Evolutionary conservation across 2,113 vertebrate genomes (phyloP).

Genomic region (Muntiacus reevesi): DNA sequence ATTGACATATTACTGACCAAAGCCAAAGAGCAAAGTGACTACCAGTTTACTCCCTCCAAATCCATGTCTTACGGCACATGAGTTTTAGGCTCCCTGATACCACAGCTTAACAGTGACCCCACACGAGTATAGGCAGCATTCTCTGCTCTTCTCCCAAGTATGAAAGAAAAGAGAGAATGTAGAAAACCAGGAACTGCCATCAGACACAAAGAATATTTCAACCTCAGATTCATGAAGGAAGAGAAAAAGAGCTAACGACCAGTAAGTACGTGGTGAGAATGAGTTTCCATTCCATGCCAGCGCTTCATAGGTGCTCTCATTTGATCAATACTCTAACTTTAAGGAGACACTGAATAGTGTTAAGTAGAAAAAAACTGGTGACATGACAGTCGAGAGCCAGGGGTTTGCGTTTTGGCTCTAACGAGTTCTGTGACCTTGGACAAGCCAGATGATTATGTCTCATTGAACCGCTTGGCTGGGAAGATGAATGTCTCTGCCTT

Average conservation of each 20-base stretch:
- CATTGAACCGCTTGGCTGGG: background rate
- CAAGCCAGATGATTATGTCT: background rate
- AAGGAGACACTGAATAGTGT: background rate
- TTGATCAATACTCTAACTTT: background rate
- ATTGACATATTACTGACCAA: background rate
- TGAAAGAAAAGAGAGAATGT: background rate
- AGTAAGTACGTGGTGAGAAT: background rate
- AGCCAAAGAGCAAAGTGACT: background rate
- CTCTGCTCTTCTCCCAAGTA: background rate
- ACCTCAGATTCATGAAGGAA: background rate
- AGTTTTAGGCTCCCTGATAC: background rate
- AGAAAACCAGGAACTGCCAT: background rate
- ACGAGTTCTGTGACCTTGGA: background rate
- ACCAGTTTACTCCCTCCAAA: background rate
- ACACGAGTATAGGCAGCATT: background rate
- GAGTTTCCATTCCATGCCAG: background rate
- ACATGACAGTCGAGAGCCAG: background rate
- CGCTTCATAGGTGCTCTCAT: background rate
- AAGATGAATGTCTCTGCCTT: constrained; percentile 35
- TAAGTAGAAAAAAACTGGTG: background rate
- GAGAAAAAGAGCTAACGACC: background rate
- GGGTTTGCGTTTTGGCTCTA: background rate
- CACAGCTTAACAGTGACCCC: background rate
- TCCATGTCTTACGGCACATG: background rate
- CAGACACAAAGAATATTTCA: background rate